Base-by-base conservation (phyloP, 2,113 vertebrate species). In the Archocentrus centrarchus region DNA sequence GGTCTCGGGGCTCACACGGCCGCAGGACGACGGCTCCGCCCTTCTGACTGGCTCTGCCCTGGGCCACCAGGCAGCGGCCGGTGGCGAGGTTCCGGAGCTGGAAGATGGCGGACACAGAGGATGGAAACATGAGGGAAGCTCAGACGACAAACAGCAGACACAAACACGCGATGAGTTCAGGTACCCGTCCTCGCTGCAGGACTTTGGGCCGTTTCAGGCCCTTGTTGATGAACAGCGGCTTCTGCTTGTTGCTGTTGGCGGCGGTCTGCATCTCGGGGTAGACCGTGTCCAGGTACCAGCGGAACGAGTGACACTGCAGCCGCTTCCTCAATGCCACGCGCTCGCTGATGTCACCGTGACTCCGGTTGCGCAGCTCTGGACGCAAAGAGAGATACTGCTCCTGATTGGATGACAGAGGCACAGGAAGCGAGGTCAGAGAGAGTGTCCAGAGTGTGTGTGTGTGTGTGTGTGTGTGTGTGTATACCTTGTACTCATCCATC, bases 401-500 rank as follows among this genome's bases (percentile, higher is more conserved):
- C 98, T 99, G 90, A 87, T 57, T 75, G 78, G 24, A 77, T 7
- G 22, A 10, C 24, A 75, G 30, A 78, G 4, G 78, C 11, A 91
- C 41, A 87, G 61, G 62, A 63, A 80, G 81, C 50, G 55, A 75
- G 17, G 78, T 59, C 41, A 53, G 17, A 57, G 7, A 44, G 17
- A 13, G n/a, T 7, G 7, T 37, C 17, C 2, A 11, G 30, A 44
- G 68, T 20, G 17, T 35, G 32, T 6, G 32, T 35, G 35, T 75
- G 39, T 22, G 53, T 24, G 58, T 18, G 17, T 75, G 59, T 37
- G 37, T 27, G 24, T n/a, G 27, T 7, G 68, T 11, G 24, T 22
- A 11, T 39, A 98, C 98, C 97, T 99, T 99, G 80, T 98, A 99
- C 2, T 98, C 97, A 27, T 99, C 98, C 97, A 99, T 95, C 98